Conservation (phyloP, 2,888 invertebrate genomes). For the Oscheius myriophilus region DNA sequence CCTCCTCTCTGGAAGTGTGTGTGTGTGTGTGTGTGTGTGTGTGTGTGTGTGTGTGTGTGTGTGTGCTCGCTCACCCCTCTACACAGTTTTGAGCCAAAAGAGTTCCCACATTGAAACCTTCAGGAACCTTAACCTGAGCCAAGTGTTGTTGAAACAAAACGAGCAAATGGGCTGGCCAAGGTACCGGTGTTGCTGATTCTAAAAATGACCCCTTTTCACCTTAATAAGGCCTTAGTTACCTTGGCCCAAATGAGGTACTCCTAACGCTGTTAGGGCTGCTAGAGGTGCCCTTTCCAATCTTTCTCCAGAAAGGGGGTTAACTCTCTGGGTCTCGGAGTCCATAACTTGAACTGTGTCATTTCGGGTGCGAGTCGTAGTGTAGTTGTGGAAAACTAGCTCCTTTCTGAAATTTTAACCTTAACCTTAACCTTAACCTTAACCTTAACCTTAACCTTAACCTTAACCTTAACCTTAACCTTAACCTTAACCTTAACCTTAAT, state of each 20-base stretch:
- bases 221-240: not conserved
- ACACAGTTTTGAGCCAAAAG: constrained; percentile 5
- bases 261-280: not conserved
- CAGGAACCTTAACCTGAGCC: constrained; percentile 14
- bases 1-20: constrained; percentile 9
- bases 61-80: constrained; percentile 1
- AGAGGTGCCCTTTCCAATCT: constrained; percentile 12
- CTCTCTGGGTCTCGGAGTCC: constrained; percentile 48
- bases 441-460: no score
- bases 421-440: no score
- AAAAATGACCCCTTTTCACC: no score
- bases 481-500: no score
- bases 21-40: not conserved
- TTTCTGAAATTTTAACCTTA: constrained; percentile 31
- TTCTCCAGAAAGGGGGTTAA: constrained; percentile 32
- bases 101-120: constrained; percentile 23
- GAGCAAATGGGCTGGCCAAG: constrained; percentile 21
- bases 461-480: no score
- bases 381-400: constrained; percentile 45
- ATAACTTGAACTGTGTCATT: constrained; percentile 46
- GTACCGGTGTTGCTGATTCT: constrained; percentile 3
- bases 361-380: constrained; percentile 37
- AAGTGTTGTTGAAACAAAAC: constrained; percentile 24
- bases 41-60: not conserved
- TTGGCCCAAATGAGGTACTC: constrained; percentile 22